Base-by-base conservation (phyloP, 2,797 vertebrate genomes). In the Heliangelus exortis region DNA sequence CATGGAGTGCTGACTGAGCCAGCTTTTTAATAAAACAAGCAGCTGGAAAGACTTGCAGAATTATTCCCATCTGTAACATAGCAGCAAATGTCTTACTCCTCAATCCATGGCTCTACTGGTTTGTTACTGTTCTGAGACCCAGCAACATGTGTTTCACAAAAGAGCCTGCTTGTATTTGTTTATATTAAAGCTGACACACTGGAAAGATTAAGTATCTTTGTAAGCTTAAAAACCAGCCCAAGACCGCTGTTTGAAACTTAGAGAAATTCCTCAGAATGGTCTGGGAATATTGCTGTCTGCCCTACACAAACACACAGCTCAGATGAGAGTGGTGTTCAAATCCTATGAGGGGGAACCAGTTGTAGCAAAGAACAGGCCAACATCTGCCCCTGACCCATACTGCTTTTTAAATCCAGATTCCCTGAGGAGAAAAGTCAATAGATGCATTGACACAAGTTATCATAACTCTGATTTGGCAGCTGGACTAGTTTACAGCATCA, bases 41-140 rank as follows among this genome's bases (percentile, higher is more conserved):
- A 51, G 17, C 78, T 88, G 73, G 43, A 93, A 88, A 88, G 71
- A 75, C 61, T 77, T 12, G 36, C 15, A 82, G 50, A 91, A 83
- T 90, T 87, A 80, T 63, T 86, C 62, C 54, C 86, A 95, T 84
- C 66, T 90, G 76, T 48, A 74, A 87, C 21, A 61, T 43, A 51
- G 73, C 65, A 71, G 45, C 25, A 16, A 91, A 82, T 90, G 62
- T 69, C 75, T 74, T 39, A 48, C 8, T 75, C 48, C 19, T 79
- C 86, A 83, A 45, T 59, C 77, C n/a, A 69, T 33, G 89, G 31
- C 36, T 25, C 31, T 65, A 20, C 31, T 47, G 34, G 51, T 45
- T 86, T 79, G 78, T 57, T 74, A 58, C 16, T 54, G 45, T 63
- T 88, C 59, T 43, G 83, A 84, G 50, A 74, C 4, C 3, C 1